Base-by-base conservation (phyloP, 2,888 invertebrate species). In the Diarsia rubi region DNA sequence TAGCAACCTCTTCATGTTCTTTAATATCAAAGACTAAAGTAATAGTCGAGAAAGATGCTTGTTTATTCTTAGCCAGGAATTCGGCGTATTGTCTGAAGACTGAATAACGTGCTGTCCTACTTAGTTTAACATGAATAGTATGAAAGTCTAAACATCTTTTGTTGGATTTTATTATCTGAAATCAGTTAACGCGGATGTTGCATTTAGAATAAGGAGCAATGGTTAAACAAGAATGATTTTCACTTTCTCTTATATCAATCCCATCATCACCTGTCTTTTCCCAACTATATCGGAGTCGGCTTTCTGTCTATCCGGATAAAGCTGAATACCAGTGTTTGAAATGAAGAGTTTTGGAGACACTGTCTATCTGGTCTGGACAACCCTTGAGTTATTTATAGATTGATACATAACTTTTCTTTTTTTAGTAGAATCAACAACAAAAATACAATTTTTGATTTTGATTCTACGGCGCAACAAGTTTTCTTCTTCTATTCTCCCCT, bases 41-140 rank as follows among this genome's bases (percentile, higher is more conserved):
- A 52, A 81, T 37, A 67, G 42, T 65, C 44, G 59, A 73, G 69
- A 63, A 76, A 64, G 45, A 47, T 31, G 27, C 24, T 69, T 76
- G 67, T 81, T 73, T 73, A 73, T 67, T 57, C 37, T 80, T 70
- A 76, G 70, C 73, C 57, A 80, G 76, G 44, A 70, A 81, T 81
- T 71, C 52, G 8, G 73, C 6, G 67, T 60, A 75, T 63, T 76
- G 67, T 84, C 37, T 69, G 16, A 69, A 73, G 62, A 37, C 24
- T 59, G 24, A 73, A 68, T 70, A 49, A 63, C 70, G 60, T 57
- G 49, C n/a, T 75, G 67, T 62, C n/a, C 64, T 75, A 80, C 49
- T 69, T 72, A n/a, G n/a, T n/a, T n/a, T n/a, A 57, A 31, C 16
- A 19, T 37, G 42, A 54, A 63, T 24, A 67, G 24, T 67, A 27